Conservation (phyloP, 2,888 invertebrate species). For the Carterocephalus palaemon region DNA sequence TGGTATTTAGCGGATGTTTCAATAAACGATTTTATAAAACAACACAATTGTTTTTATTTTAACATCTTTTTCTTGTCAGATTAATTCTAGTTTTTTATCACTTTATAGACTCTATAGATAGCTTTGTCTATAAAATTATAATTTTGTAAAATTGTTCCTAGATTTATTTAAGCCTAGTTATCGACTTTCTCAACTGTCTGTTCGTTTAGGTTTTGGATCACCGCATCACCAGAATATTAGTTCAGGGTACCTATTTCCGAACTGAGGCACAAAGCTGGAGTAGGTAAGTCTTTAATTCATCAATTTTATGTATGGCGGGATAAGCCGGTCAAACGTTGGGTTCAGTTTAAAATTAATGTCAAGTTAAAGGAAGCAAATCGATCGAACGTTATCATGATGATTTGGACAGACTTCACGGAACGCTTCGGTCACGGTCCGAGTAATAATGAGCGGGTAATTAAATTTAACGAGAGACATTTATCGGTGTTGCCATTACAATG, state of each 20-base stretch:
- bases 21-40: conserved; percentile 18
- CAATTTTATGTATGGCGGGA: background rate
- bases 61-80: too few relatives aligned
- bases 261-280: too few relatives aligned
- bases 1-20: conserved; percentile 10
- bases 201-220: too few relatives aligned
- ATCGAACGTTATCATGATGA: conserved; percentile 29
- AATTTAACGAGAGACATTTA: conserved; percentile 56
- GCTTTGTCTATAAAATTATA: too few relatives aligned
- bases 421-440: conserved; percentile 38
- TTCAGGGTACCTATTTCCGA: too few relatives aligned
- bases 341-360: conserved; percentile 13
- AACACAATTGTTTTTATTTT: conserved; percentile 27
- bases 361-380: conserved; percentile 29
- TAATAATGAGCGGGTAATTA: conserved; percentile 55
- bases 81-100: too few relatives aligned
- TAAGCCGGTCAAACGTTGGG: conserved; percentile 6
- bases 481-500: conserved; percentile 45
- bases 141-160: too few relatives aligned
- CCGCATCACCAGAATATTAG: too few relatives aligned
- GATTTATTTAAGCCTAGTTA: too few relatives aligned
- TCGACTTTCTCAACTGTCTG: too few relatives aligned
- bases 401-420: conserved; percentile 45
- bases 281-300: too few relatives aligned
- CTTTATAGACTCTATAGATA: too few relatives aligned